Conservation (phyloP, 2,797 vertebrate genomes). For the Paguma larvata region DNA sequence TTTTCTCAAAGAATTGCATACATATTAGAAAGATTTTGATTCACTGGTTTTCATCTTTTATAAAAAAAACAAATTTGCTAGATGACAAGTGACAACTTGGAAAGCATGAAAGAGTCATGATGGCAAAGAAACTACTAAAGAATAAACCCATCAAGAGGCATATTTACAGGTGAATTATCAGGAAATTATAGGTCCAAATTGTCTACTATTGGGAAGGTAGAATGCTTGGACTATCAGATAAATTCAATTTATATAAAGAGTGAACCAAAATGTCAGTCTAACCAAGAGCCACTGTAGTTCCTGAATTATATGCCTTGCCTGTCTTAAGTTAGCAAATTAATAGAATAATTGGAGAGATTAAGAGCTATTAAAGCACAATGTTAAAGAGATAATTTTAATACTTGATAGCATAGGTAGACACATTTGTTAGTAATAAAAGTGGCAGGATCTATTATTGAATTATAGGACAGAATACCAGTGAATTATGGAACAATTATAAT, state of each 20-base stretch:
- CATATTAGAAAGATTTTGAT: slow-evolving; percentile 88
- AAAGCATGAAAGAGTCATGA: slow-evolving; percentile 97
- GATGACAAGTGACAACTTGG: slow-evolving; percentile 92
- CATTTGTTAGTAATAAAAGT: slow-evolving; percentile 31
- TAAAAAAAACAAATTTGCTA: slow-evolving; percentile 92
- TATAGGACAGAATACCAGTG: neutral
- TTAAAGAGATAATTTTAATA: slow-evolving; percentile 59
- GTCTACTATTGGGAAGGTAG: neutral
- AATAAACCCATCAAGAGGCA: slow-evolving; percentile 94
- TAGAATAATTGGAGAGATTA: slow-evolving; percentile 33
- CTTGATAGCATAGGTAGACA: neutral
- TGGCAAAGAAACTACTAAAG: slow-evolving; percentile 94
- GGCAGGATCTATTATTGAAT: neutral
- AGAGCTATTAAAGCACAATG: neutral
- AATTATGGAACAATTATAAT: slow-evolving; percentile 1
- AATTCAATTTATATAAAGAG: neutral
- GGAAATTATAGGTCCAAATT: neutral
- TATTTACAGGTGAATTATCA: slow-evolving; percentile 11
- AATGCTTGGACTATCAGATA: neutral
- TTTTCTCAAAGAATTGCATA: slow-evolving; percentile 90
- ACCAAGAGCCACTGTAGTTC: neutral
- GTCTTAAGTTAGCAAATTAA: neutral
- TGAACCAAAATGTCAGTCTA: slow-evolving; percentile 42
- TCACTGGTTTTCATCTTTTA: slow-evolving; percentile 91
- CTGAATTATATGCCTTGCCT: neutral